Evolutionary conservation across 2,797 vertebrate species (phyloP), one percentile per base, ranked within the genome.

Genomic region (Paratrypauchen microcephalus): DNA sequence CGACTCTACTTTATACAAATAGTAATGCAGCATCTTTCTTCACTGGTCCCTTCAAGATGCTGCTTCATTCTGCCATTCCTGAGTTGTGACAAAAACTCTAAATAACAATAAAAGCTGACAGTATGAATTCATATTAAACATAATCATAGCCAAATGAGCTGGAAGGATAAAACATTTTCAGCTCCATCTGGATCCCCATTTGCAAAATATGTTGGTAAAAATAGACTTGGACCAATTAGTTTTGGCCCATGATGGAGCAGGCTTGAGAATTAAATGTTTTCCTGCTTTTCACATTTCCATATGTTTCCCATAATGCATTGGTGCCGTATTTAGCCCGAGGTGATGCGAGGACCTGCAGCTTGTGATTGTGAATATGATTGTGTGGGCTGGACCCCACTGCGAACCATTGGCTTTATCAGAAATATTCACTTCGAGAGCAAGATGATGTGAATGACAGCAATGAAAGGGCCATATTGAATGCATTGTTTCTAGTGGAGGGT

Each of bases 161-260:
- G 77, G 77, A 82, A 70, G 64, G 65, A 80, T 66, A 50, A 73
- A 55, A 30, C 78, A 68, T 75, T 79, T 78, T 81, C 73, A 60
- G 59, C 63, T 82, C 80, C 84, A 82, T 81, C 77, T 83, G 75
- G 65, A 66, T 71, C 1, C 71, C 32, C 77, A 75, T 83, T 77
- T 82, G 73, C 69, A 76, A 82, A 81, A 74, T 76, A 77, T 77
- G 72, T 76, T 50, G 58, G 28, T 62, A 63, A 59, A 76, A 71
- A 65, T 67, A 73, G 55, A 75, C 50, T 48, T 41, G 59, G 48
- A 72, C 70, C 64, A 60, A 76, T 75, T 15, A 50, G 62, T 72
- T 75, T 75, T 84, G 71, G 69, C 68, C 55, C 23, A 15, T 39
- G 45, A 23, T 74, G 78, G 50, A 75, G 41, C 66, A 57, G 26